Base-by-base conservation (phyloP, 2,113 vertebrate genomes). In the Corythornis madagascariensis region DNA sequence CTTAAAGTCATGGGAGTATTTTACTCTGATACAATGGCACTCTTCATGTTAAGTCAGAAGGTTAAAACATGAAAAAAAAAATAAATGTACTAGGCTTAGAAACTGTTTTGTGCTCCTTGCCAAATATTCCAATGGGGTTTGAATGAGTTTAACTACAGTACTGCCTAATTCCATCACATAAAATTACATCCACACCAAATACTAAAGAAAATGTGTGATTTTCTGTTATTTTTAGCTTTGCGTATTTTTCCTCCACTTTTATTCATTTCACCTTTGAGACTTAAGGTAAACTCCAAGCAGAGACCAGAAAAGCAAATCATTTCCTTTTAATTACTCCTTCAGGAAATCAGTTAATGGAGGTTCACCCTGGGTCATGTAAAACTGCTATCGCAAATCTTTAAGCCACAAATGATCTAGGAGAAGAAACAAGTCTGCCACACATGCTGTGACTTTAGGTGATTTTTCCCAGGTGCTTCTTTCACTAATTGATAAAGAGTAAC, bases 291-390 rank as follows among this genome's bases (percentile, higher is more conserved):
- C 84, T 85, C 64, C 57, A 88, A 88, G 48, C 35, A 86, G 53
- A 95, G 76, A 94, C 87, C 76, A 96, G 88, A 95, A 97, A 96
- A 96, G 61, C 93, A 97, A 96, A 96, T 96, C 9, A 96, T 96
- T 97, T 96, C 94, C 83, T 95, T 97, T 96, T 96, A 97, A 96
- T 97, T 96, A 96, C 74, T 96, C 96, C 93, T 94, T n/a, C 88
- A 96, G 95, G 96, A 97, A 97, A 96, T 96, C 88, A 92, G 86
- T 92, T 94, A 95, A 95, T 93, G 88, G 73, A 88, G 48, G 85
- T 94, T 96, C 90, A 94, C 79, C 57, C 25, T 91, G 86, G 94
- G 95, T 94, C 91, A 59, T 92, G 86, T 96, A 94, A 96, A 94
- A 96, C 76, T 94, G 71, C 69, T 96, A 95, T 96, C 96, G 91